A percentile compares a stretch with the other conserved stretches of the same genome.
phyloP scores from a whole-genome alignment of 1,140 invertebrate genomes.

The Carposina sasakii region DNA sequence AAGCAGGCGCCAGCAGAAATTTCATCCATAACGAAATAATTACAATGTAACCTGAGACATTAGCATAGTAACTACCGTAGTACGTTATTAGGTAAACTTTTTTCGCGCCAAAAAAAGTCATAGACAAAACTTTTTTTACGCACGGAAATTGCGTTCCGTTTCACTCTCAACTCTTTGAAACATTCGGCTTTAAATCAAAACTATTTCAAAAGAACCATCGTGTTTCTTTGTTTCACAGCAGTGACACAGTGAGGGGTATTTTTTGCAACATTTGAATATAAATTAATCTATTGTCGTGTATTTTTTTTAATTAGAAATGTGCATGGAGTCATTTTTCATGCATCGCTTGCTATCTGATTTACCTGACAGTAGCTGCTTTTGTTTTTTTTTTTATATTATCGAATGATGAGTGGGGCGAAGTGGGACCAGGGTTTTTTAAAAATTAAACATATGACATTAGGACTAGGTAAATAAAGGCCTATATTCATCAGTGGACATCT shows the following conservation, averaged over 20 bases:
- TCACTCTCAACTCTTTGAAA: conserved; percentile 45
- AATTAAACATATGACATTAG: no score
- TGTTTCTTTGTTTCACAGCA: conserved; percentile 53
- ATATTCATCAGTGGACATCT: no score
- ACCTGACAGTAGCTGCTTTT: conserved; percentile 47
- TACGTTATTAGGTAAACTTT: no score
- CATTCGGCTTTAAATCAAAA: conserved; percentile 60
- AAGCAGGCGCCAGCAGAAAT: no score
- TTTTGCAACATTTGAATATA: conserved; percentile 50
- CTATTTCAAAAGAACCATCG: conserved; percentile 56
- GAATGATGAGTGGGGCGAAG: conserved; percentile 17
- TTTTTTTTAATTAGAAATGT: conserved; percentile 64
- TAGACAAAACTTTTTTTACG: no score
- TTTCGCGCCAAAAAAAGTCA: no score
- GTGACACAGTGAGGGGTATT: conserved; percentile 32
- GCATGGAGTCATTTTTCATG: conserved; percentile 68
- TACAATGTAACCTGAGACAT: no score
- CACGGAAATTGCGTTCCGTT: no score
- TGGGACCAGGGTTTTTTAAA: no score
- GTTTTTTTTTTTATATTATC: conserved; percentile 31
- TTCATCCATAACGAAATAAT: no score
- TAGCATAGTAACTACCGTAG: no score
- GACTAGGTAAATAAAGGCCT: no score
- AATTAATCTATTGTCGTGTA: conserved; percentile 51
- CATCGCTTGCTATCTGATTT: conserved; percentile 68